Conservation (phyloP, 2,113 vertebrate species). For the Sinocyclocheilus grahami region DNA sequence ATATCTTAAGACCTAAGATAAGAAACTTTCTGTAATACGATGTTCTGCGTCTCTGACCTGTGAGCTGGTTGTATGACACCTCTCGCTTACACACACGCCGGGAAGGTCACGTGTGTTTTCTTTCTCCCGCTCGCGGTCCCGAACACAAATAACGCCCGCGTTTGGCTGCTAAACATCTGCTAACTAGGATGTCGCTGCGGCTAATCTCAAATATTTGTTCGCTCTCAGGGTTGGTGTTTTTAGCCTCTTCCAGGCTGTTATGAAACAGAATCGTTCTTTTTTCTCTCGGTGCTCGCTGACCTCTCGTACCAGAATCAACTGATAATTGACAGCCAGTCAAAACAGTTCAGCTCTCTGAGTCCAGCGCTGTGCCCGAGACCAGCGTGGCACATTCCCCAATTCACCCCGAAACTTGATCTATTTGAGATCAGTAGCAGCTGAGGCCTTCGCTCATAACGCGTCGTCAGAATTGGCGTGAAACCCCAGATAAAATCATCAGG, state of each 20-base stretch:
- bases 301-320: constrained; percentile 73
- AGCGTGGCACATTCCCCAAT: constrained; percentile 67
- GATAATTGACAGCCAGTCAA: constrained; percentile 80
- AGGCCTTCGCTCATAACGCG: constrained; percentile 70
- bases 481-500: constrained; percentile 72
- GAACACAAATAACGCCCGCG: constrained; percentile 7
- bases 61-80: constrained; percentile 66
- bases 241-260: constrained; percentile 64
- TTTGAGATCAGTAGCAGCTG: constrained; percentile 80
- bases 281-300: constrained; percentile 63
- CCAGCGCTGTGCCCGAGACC: constrained; percentile 14
- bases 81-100: neutral
- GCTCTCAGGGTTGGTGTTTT: constrained; percentile 64
- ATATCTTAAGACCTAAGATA: no score
- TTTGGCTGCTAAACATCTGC: constrained; percentile 66
- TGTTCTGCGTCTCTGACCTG: constrained; percentile 26
- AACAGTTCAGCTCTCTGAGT: constrained; percentile 65
- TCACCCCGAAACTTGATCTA: constrained; percentile 71
- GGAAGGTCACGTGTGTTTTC: constrained; percentile 61
- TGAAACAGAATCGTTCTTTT: constrained; percentile 67
- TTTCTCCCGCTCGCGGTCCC: constrained; percentile 63
- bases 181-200: constrained; percentile 65
- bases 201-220: constrained; percentile 70
- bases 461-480: constrained; percentile 76
- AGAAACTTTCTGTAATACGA: no score